Conservation (phyloP, 2,888 invertebrate species). For the Caprella mutica region DNA sequence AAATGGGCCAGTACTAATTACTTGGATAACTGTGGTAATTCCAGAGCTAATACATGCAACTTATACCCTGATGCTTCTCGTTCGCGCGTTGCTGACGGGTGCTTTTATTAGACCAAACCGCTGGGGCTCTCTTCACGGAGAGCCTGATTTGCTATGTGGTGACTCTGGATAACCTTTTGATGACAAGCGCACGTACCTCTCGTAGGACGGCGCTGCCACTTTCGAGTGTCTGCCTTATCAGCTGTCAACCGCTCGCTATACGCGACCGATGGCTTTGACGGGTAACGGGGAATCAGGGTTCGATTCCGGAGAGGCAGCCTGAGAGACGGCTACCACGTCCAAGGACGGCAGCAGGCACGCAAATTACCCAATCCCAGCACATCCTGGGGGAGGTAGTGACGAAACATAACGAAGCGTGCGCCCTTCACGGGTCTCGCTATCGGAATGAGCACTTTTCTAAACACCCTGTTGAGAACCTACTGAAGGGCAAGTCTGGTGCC, state of each 20-base stretch:
- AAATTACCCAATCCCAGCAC: slow-evolving; percentile 48
- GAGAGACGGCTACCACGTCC: slow-evolving; percentile 47
- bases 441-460: slow-evolving; percentile 50
- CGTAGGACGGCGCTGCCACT: not conserved
- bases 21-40: slow-evolving; percentile 53
- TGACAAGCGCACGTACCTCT: not conserved
- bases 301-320: not conserved
- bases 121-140: not conserved
- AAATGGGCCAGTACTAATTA: slow-evolving; percentile 41
- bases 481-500: slow-evolving; percentile 56
- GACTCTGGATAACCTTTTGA: not conserved
- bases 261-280: slow-evolving; percentile 57
- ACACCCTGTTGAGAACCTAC: slow-evolving; percentile 45
- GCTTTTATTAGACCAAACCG: slow-evolving; percentile 8
- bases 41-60: slow-evolving; percentile 58
- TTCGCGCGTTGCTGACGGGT: too few species aligned
- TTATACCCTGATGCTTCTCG: too few species aligned
- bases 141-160: too few species aligned
- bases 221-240: too few species aligned
- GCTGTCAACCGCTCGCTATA: slow-evolving; percentile 38
- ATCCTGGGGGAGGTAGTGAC: slow-evolving; percentile 51
- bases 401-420: slow-evolving; percentile 54
- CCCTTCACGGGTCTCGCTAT: slow-evolving; percentile 49
- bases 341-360: slow-evolving; percentile 52
- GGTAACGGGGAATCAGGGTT: slow-evolving; percentile 48